Evolutionary conservation across 1,140 invertebrate species (phyloP).

Genomic region (Galleria mellonella): DNA sequence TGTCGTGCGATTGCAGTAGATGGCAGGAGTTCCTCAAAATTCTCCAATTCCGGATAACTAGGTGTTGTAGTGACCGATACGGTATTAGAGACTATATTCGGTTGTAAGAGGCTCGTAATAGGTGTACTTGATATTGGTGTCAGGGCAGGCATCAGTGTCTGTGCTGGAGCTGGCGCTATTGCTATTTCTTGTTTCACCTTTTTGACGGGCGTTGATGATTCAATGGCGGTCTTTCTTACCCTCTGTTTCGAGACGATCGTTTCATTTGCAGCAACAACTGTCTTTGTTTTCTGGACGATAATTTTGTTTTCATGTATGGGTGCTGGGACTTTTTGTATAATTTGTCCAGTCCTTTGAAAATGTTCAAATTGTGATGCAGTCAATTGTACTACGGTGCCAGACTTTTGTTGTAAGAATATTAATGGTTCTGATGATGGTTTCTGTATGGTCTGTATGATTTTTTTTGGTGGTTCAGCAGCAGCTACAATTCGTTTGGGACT

Average conservation of each 20-base stretch:
- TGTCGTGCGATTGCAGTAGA: constrained; percentile 53
- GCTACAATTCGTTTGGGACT: constrained; percentile 44
- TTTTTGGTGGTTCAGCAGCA: constrained; percentile 36
- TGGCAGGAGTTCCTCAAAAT: constrained; percentile 60
- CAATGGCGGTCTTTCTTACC: constrained; percentile 29
- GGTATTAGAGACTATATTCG: constrained; percentile 22
- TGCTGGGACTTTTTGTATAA: constrained; percentile 47
- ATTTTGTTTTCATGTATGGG: constrained; percentile 44
- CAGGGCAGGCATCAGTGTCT: constrained; percentile 17
- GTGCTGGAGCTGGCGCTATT: constrained; percentile 21
- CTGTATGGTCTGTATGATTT: constrained; percentile 49
- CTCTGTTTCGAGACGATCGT: constrained; percentile 38
- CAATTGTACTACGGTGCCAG: constrained; percentile 61
- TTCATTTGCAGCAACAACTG: constrained; percentile 25
- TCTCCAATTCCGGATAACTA: constrained; percentile 49
- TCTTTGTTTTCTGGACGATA: constrained; percentile 56
- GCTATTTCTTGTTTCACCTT: constrained; percentile 52
- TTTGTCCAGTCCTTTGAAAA: constrained; percentile 64
- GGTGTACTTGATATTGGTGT: constrained; percentile 6
- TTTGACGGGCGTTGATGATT: constrained; percentile 39
- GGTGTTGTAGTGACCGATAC: constrained; percentile 18
- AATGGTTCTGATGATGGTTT: constrained; percentile 48
- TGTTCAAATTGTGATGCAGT: constrained; percentile 69
- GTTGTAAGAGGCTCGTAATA: constrained; percentile 28
- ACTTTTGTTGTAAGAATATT: constrained; percentile 64